A percentile compares a stretch with the other conserved stretches of the same genome.
Evolutionary conservation across 2,113 vertebrate species (phyloP).

Genomic region (Pachypanchax playfairii): DNA sequence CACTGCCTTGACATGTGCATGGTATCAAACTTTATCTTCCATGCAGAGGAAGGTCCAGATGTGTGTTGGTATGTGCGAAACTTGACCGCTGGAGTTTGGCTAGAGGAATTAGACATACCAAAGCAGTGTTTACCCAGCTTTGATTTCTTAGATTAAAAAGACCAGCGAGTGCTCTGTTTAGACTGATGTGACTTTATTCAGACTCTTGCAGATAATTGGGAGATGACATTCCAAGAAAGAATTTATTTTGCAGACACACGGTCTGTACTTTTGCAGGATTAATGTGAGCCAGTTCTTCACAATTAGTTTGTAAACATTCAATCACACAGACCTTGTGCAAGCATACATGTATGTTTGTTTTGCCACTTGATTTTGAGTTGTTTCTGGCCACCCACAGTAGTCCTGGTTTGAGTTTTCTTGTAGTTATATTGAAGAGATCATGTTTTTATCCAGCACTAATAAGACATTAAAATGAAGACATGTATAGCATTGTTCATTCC

Average conservation of each 20-base stretch:
- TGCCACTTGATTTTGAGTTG: conserved; percentile 61
- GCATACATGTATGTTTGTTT: conserved; percentile 46
- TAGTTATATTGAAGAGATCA: conserved; percentile 53
- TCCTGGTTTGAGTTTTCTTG: conserved; percentile 53
- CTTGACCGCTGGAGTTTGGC: conserved; percentile 63
- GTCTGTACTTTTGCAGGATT: conserved; percentile 35
- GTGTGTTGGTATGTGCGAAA: conserved; percentile 71
- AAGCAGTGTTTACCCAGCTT: conserved; percentile 75
- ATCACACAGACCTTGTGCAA: conserved; percentile 43
- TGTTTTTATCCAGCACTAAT: too few relatives aligned
- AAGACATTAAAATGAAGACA: too few relatives aligned
- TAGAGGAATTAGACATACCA: conserved; percentile 63
- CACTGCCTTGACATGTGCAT: conserved; percentile 58
- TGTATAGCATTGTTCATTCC: too few relatives aligned
- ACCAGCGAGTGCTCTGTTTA: conserved; percentile 42
- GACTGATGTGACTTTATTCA: conserved; percentile 47
- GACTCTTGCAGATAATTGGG: conserved; percentile 27
- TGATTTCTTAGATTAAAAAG: conserved; percentile 73
- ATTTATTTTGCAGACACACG: conserved; percentile 45
- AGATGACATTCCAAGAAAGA: conserved; percentile 52
- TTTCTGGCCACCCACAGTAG: conserved; percentile 74
- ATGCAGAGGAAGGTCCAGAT: conserved; percentile 63
- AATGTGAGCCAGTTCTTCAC: conserved; percentile 43
- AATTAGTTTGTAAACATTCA: conserved; percentile 74
- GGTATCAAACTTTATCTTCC: conserved; percentile 60